phyloP scores from a whole-genome alignment of 2,888 invertebrate species.

The Oegoconia quadripuncta region DNA sequence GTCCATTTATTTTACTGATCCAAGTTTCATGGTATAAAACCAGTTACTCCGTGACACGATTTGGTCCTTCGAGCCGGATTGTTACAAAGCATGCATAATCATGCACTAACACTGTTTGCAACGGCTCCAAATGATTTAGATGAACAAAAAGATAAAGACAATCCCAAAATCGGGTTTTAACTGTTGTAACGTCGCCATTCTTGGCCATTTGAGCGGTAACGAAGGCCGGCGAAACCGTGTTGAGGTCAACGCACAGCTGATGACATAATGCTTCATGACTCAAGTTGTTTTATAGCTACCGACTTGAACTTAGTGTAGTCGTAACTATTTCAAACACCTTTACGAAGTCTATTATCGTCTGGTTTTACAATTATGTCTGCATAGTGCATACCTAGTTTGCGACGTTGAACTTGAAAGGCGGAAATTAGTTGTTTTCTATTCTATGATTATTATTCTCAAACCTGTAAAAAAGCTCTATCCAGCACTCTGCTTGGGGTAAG shows the following conservation, averaged over 20 bases:
- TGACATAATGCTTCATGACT: conserved; percentile 26
- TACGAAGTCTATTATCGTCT: too few species aligned
- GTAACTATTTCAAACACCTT: neutral
- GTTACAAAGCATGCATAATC: conserved; percentile 11
- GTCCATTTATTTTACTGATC: neutral
- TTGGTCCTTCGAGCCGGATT: conserved; percentile 12
- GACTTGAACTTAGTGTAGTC: neutral
- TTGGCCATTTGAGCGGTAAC: conserved; percentile 11
- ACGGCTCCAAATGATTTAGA: conserved; percentile 7
- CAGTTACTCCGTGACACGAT: conserved; percentile 7
- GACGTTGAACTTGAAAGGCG: too few species aligned
- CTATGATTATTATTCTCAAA: too few species aligned
- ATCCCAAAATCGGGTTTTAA: conserved; percentile 13
- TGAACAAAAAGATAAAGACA: conserved; percentile 7
- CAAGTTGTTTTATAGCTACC: conserved; percentile 11
- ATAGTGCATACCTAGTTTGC: too few species aligned
- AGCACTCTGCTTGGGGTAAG: too few species aligned
- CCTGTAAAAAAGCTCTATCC: too few species aligned
- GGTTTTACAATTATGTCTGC: too few species aligned
- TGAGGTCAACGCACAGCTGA: conserved; percentile 22
- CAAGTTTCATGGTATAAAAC: neutral
- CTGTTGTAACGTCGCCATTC: conserved; percentile 11
- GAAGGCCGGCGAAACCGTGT: conserved; percentile 23
- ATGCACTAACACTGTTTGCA: conserved; percentile 1
- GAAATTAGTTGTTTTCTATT: too few species aligned